phyloP scores from a whole-genome alignment of 2,888 invertebrate species.

The Smittia aterrima region DNA sequence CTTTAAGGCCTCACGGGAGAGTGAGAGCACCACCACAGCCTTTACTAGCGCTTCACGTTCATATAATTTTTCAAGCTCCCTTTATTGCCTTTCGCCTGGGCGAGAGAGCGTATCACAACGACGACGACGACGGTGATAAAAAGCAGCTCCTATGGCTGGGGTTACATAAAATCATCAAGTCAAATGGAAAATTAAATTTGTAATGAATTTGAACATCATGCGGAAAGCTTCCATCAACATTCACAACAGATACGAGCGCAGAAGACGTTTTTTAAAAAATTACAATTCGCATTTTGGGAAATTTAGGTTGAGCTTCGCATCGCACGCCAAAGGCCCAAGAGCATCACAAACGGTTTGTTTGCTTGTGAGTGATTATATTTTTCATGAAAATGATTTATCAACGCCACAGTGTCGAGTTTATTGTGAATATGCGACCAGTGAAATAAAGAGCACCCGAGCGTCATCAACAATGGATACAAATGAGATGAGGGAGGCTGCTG shows the following conservation, averaged over 20 bases:
- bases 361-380: constrained; percentile 32
- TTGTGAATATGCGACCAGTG: neutral
- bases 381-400: constrained; percentile 27
- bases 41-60: neutral
- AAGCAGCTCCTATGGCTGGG: neutral
- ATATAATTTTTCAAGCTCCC: constrained; percentile 2
- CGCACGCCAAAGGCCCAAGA: neutral
- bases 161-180: constrained; percentile 34
- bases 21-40: no score
- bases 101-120: neutral
- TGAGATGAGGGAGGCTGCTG: neutral
- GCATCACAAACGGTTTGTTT: constrained; percentile 28
- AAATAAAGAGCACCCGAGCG: constrained; percentile 7
- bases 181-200: constrained; percentile 38
- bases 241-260: neutral
- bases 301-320: neutral
- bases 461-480: neutral
- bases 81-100: constrained; percentile 11
- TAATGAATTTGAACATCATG: constrained; percentile 36
- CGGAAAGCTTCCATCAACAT: constrained; percentile 30
- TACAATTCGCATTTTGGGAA: constrained; percentile 9
- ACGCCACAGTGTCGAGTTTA: neutral
- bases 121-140: constrained; percentile 26
- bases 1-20: neutral
- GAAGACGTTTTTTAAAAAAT: constrained; percentile 9